Evolutionary conservation across 2,797 vertebrate species (phyloP), one percentile per base, ranked within the genome.

Genomic region (Euphonia xanthogaster): DNA sequence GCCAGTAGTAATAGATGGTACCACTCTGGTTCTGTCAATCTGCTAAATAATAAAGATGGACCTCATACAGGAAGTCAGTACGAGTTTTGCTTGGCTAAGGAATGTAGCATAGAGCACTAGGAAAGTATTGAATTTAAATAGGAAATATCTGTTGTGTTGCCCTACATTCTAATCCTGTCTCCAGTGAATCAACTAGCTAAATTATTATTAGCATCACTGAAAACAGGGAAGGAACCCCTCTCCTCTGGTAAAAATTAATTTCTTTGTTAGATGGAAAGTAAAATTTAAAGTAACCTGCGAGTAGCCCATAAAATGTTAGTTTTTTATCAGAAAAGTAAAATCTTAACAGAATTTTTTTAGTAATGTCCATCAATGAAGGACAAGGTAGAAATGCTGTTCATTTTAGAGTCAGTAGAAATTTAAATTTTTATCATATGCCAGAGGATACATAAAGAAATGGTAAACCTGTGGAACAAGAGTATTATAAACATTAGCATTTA

Each of bases 1-100:
- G 88, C 96, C 94, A 92, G 84, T 94, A 96, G 80, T 94, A 93
- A 96, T 89, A 90, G 93, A 86, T 83, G 81, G 89, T 92, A 88
- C 94, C 92, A 91, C 81, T 92, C 67, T 77, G 53, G 42, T 91
- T 94, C 89, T 83, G 67, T 88, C 94, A 96, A 94, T 96, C 73
- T 90, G 62, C 74, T 85, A 76, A 95, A 94, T 90, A 95, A 97
- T 75, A 80, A 91, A 77, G 81, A 93, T 77, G 88, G 67, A 79
- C 90, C 53, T 83, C n/a, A 76, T 33, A 58, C 78, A 96, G 95
- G 93, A 96, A 97, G 91, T 92, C 75, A 61, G 68, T 86, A 74
- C 83, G 77, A 97, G 94, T 92, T 88, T 89, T 93, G 50, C 67
- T 95, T 96, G 92, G 75, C 86, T 89, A 71, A 90, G 72, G 63